These are phyloP conservation scores for Hystrix brachyura DNA, from an alignment of 2,113 vertebrate genomes.

Conservation along the genomic window DNA sequence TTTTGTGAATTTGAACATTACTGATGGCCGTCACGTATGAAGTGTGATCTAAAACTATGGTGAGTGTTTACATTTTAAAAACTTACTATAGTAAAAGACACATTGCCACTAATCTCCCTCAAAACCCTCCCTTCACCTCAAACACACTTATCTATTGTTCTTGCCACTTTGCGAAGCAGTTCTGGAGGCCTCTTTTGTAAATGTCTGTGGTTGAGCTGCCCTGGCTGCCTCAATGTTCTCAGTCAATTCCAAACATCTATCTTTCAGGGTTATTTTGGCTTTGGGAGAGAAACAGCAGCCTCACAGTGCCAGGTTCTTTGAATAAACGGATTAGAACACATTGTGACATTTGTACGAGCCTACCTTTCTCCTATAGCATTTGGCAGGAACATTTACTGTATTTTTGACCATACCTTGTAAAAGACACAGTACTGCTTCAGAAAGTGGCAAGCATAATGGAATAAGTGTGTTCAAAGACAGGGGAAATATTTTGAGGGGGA, in stretches of 20 bases:
- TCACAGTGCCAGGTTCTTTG: neutral
- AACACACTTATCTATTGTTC: neutral
- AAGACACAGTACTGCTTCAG: neutral
- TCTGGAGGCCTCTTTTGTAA: neutral
- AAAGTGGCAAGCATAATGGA: neutral
- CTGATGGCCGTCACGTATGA: neutral
- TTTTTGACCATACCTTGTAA: neutral
- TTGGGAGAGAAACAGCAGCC: neutral
- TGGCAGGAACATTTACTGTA: neutral
- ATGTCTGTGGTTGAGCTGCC: neutral
- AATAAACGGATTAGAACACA: neutral
- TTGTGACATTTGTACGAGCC: neutral
- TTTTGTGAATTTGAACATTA: neutral
- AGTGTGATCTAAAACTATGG: neutral
- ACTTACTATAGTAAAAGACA: neutral
- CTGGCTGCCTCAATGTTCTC: neutral
- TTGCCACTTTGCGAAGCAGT: neutral
- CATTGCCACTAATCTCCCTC: neutral
- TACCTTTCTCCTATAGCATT: neutral
- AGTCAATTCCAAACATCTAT: neutral
- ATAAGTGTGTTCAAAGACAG: neutral
- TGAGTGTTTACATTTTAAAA: neutral
- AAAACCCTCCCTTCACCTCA: neutral
- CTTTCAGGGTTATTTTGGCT: neutral
- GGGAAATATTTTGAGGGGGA: neutral